phyloP scores from a whole-genome alignment of 2,888 invertebrate genomes.

The Desoria tigrina region DNA sequence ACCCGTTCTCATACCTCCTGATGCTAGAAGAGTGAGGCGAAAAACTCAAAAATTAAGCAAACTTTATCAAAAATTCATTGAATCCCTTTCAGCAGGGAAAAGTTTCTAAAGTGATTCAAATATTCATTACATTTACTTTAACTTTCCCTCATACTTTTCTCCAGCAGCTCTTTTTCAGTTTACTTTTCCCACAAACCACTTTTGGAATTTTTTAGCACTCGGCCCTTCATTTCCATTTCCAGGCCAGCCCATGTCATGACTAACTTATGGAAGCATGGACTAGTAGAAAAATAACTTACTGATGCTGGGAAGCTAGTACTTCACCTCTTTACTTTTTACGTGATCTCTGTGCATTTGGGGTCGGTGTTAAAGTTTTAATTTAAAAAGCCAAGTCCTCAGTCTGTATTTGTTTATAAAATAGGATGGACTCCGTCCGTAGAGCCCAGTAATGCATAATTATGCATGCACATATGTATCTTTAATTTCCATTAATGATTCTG shows the following conservation, averaged over 20 bases:
- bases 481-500: neutral
- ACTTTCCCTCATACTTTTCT: slow-evolving; percentile 7
- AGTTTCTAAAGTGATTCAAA: slow-evolving; percentile 42
- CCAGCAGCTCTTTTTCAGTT: slow-evolving; percentile 21
- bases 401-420: no score
- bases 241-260: neutral
- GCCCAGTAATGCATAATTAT: neutral
- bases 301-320: no score
- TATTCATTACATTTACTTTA: slow-evolving; percentile 50
- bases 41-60: slow-evolving; percentile 48
- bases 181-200: slow-evolving; percentile 22
- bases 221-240: neutral
- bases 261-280: no score
- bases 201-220: slow-evolving; percentile 19
- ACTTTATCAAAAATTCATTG: slow-evolving; percentile 51
- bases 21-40: neutral
- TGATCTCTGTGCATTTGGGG: neutral
- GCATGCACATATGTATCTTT: neutral
- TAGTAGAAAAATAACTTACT: no score
- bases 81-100: slow-evolving; percentile 37
- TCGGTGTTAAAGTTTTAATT: neutral
- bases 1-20: no score
- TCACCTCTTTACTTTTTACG: slow-evolving; percentile 7
- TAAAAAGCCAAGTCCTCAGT: no score
- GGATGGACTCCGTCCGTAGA: no score